These are phyloP conservation scores for Steromphala cineraria DNA, from an alignment of 2,888 invertebrate genomes.

Conservation along the genomic window DNA sequence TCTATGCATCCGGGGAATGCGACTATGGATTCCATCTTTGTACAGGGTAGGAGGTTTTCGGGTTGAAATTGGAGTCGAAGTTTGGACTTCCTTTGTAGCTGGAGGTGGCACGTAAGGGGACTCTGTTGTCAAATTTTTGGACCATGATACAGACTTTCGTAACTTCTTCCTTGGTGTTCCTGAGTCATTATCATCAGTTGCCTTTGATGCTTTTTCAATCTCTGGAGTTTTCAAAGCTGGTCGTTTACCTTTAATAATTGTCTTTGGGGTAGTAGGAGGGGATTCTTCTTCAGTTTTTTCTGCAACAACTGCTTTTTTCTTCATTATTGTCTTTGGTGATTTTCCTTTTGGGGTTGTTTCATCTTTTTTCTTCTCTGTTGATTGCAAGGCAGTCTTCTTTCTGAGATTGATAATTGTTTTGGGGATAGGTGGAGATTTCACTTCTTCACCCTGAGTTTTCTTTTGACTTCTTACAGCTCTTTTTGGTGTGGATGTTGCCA, in stretches of 20 bases:
- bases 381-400: no score
- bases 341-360: neutral
- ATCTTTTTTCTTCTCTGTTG: no score
- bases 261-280: no score
- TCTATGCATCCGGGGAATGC: neutral
- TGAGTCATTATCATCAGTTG: neutral
- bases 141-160: conserved; percentile 3
- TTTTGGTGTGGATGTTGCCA: no score
- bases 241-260: no score
- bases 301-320: neutral
- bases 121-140: neutral
- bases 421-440: no score
- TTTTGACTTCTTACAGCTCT: no score
- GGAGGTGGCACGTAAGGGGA: neutral
- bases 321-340: conserved; percentile 6
- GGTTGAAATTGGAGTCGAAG: neutral
- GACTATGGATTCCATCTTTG: neutral
- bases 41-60: neutral
- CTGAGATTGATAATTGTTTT: no score
- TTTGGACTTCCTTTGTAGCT: neutral
- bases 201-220: neutral
- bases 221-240: no score
- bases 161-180: neutral
- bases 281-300: neutral
- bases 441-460: no score